phyloP scores from a whole-genome alignment of 2,113 vertebrate species.

The Lycaon pictus region DNA sequence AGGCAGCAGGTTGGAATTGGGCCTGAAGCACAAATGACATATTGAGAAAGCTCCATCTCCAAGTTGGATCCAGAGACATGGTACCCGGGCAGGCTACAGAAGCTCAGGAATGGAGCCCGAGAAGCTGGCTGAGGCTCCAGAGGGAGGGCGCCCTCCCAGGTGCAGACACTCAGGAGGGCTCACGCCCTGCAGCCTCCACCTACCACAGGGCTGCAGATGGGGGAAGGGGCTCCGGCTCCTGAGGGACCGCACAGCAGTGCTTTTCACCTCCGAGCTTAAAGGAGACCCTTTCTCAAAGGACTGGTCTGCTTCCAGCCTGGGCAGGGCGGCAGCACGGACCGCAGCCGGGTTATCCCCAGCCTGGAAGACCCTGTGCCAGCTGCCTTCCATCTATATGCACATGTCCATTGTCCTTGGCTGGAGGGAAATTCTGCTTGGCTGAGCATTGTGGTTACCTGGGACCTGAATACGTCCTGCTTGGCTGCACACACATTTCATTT shows the following conservation, averaged over 20 bases:
- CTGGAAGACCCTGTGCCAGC: neutral
- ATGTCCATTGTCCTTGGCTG: neutral
- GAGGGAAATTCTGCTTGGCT: accelerated
- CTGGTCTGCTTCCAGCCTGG: neutral
- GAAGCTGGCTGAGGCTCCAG: accelerated
- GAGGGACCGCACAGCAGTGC: accelerated
- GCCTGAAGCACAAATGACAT: neutral
- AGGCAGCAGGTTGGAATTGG: neutral
- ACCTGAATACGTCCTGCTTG: accelerated
- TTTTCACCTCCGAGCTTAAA: no score
- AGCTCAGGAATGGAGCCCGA: accelerated
- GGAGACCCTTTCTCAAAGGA: neutral
- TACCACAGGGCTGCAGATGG: accelerated
- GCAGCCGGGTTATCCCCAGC: accelerated
- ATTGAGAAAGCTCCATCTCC: accelerated
- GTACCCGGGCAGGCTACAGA: accelerated
- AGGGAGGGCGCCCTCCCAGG: neutral
- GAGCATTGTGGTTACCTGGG: accelerated
- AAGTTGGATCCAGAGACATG: neutral
- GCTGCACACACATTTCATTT: neutral
- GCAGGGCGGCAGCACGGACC: accelerated
- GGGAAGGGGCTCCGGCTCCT: accelerated
- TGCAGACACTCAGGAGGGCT: accelerated
- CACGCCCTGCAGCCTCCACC: accelerated
- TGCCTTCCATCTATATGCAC: neutral